These are phyloP conservation scores for Phocoena phocoena DNA, from an alignment of 2,113 vertebrate genomes.

Conservation along the genomic window DNA sequence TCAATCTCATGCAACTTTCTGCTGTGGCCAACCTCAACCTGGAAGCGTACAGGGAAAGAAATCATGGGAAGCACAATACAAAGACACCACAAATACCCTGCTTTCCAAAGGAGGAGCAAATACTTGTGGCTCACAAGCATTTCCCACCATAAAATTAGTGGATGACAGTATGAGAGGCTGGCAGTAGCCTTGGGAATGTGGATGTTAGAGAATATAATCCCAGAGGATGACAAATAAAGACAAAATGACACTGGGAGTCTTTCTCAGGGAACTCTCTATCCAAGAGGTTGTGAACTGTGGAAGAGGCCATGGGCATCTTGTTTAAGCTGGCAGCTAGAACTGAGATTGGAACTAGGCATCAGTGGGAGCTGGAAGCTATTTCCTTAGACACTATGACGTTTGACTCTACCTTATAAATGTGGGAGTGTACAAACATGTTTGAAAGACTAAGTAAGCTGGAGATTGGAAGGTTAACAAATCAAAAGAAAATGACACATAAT, in stretches of 20 bases:
- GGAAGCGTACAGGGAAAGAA: background rate
- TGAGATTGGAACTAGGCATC: background rate
- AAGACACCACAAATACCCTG: background rate
- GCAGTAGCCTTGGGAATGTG: background rate
- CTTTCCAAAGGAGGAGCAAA: constrained; percentile 22
- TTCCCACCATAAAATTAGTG: background rate
- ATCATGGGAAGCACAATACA: background rate
- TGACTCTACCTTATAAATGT: background rate
- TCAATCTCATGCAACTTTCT: background rate
- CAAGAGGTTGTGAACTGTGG: background rate
- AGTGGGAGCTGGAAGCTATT: background rate
- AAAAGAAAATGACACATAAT: background rate
- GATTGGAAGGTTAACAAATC: constrained; percentile 1
- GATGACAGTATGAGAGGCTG: background rate
- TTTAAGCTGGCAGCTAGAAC: background rate
- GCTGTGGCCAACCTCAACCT: background rate
- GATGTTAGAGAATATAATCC: background rate
- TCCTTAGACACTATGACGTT: background rate
- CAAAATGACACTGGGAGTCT: background rate
- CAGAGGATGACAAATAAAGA: background rate
- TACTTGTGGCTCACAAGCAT: background rate
- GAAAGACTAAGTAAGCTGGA: background rate
- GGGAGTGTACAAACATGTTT: background rate
- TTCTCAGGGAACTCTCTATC: background rate
- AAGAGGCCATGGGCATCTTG: background rate